Evolutionary conservation across 2,797 vertebrate genomes (phyloP).

Genomic region (Cossypha heuglini): DNA sequence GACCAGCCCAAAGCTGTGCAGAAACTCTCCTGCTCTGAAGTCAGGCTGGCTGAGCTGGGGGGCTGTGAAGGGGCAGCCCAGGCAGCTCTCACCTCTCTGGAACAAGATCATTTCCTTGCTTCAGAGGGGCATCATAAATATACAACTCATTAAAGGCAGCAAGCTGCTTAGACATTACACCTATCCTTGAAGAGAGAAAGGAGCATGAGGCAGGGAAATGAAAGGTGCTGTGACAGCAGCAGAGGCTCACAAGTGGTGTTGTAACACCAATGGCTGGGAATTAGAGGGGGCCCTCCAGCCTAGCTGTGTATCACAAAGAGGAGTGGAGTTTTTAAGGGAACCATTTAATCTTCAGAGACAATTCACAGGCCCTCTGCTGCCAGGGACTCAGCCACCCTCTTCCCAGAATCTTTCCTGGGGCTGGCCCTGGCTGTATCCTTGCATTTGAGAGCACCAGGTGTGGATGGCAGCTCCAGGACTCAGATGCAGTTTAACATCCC

Average conservation of each 20-base stretch:
- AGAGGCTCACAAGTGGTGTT: background rate
- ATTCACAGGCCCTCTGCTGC: background rate
- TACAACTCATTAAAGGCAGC: background rate
- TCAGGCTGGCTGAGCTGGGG: background rate
- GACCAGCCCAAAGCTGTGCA: background rate
- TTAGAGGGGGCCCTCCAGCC: background rate
- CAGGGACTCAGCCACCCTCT: background rate
- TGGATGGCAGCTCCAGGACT: background rate
- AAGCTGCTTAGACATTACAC: background rate
- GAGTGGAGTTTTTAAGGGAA: background rate
- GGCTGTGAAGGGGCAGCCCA: background rate
- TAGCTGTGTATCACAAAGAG: background rate
- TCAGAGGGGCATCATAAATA: background rate
- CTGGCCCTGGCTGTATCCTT: background rate
- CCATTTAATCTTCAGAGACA: background rate
- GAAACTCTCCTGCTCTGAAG: background rate
- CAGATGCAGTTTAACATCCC: too few relatives aligned
- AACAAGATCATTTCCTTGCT: accelerated
- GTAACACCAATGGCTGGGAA: background rate
- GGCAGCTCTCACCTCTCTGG: background rate
- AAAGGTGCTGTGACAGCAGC: background rate
- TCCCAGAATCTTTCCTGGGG: background rate
- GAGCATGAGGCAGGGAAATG: background rate
- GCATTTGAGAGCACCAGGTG: too few relatives aligned
- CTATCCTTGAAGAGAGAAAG: background rate